phyloP scores from a whole-genome alignment of 2,888 invertebrate species.

The Amphimallon solstitiale region DNA sequence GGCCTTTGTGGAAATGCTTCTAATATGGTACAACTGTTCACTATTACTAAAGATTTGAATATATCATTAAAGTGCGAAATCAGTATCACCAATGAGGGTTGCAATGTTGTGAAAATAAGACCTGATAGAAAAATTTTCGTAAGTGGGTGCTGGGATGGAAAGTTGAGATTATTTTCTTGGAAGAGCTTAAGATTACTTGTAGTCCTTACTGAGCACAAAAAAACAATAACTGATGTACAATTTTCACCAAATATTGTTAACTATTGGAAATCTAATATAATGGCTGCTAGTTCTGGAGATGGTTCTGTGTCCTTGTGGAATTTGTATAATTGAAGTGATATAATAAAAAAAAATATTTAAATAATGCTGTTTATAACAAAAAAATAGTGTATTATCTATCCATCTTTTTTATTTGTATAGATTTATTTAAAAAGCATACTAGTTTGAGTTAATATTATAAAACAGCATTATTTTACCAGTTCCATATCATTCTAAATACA shows the following conservation, averaged over 20 bases:
- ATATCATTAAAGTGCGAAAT: conserved; percentile 71
- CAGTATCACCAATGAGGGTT: conserved; percentile 77
- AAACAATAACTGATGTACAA: conserved; percentile 75
- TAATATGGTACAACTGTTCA: conserved; percentile 71
- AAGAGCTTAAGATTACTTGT: conserved; percentile 77
- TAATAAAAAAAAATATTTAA: not conserved
- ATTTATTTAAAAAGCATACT: no score
- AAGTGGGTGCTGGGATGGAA: conserved; percentile 81
- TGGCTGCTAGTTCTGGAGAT: conserved; percentile 81
- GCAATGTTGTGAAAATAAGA: conserved; percentile 74
- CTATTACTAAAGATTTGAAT: conserved; percentile 67
- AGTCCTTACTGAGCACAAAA: conserved; percentile 78
- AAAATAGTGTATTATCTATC: no score
- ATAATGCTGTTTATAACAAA: not conserved
- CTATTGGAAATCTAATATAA: conserved; percentile 78
- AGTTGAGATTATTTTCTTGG: conserved; percentile 81
- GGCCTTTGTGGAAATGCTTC: conserved; percentile 76
- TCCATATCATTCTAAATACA: no score
- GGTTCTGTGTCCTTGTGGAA: conserved; percentile 83
- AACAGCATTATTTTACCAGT: no score
- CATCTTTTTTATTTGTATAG: no score
- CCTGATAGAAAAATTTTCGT: conserved; percentile 78
- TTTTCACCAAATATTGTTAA: conserved; percentile 74
- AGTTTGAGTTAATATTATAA: no score
- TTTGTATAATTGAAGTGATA: conserved; percentile 73